Evolutionary conservation across 2,113 vertebrate genomes (phyloP).

Genomic region (Elgaria multicarinata): DNA sequence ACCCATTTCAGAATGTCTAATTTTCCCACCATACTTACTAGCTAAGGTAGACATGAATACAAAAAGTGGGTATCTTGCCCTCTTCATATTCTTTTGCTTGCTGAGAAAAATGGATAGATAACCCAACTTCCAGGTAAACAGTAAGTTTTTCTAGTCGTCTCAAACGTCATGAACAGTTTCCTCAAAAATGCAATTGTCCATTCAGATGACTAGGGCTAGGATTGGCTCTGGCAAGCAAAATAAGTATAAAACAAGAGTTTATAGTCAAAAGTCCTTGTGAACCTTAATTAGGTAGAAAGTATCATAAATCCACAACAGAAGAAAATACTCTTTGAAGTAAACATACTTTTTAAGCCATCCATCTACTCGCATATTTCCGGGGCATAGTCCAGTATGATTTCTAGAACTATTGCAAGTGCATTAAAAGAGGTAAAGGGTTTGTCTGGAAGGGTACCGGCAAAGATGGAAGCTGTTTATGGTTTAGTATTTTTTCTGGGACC

Average conservation of each 20-base stretch:
- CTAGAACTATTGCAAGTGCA: not conserved
- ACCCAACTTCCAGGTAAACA: not conserved
- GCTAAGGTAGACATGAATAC: not conserved
- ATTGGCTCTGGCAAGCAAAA: accelerated
- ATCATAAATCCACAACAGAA: constrained; percentile 22
- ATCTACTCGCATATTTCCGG: not conserved
- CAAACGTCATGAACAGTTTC: not conserved
- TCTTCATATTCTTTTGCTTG: not conserved
- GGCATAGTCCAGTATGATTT: not conserved
- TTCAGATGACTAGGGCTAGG: not conserved
- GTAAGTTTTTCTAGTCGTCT: not conserved
- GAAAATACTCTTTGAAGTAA: not conserved
- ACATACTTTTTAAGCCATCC: not conserved
- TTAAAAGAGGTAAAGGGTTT: not conserved
- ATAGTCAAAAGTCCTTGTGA: not conserved
- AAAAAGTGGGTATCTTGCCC: not conserved
- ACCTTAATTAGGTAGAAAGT: not conserved
- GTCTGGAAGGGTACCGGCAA: not conserved
- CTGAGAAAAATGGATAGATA: not conserved
- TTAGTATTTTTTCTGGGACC: not conserved
- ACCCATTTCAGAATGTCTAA: not conserved
- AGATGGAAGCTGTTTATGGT: not conserved
- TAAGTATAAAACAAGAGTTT: accelerated
- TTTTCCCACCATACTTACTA: not conserved
- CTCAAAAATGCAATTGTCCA: accelerated